Evolutionary conservation across 2,888 invertebrate species (phyloP).

Genomic region (Ptychoptera albimana): DNA sequence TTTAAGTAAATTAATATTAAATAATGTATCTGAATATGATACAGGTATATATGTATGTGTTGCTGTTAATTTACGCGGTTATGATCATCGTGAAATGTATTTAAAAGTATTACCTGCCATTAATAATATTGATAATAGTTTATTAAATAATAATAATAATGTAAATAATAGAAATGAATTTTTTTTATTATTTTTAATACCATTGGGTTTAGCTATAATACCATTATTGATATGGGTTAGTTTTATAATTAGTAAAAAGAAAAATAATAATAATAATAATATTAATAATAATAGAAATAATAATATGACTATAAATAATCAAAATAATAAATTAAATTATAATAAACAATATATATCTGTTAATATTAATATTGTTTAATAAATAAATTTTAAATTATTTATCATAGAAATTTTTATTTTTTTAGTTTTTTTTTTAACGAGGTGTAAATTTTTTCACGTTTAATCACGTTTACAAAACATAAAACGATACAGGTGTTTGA

Average conservation of each 20-base stretch:
- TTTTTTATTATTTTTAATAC: constrained; percentile 25
- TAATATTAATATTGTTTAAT: background rate
- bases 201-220: constrained; percentile 22
- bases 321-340: no score
- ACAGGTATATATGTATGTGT: constrained; percentile 26
- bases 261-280: constrained; percentile 9
- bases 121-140: background rate
- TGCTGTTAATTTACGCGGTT: constrained; percentile 25
- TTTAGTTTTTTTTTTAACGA: no score
- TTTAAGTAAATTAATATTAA: constrained; percentile 25
- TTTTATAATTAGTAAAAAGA: constrained; percentile 17
- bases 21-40: constrained; percentile 19
- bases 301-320: background rate
- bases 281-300: no score
- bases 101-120: constrained; percentile 14
- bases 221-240: constrained; percentile 25
- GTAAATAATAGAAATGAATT: constrained; percentile 12
- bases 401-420: background rate
- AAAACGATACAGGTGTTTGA: background rate
- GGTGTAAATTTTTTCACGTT: no score
- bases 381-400: background rate
- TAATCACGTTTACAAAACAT: no score
- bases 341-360: no score
- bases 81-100: constrained; percentile 23
- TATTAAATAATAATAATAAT: no score